Percentiles rank a stretch among this genome's conserved stretches.
These are phyloP conservation scores for Sturnus vulgaris DNA, from an alignment of 2,113 vertebrate species.

Conservation along the genomic window DNA sequence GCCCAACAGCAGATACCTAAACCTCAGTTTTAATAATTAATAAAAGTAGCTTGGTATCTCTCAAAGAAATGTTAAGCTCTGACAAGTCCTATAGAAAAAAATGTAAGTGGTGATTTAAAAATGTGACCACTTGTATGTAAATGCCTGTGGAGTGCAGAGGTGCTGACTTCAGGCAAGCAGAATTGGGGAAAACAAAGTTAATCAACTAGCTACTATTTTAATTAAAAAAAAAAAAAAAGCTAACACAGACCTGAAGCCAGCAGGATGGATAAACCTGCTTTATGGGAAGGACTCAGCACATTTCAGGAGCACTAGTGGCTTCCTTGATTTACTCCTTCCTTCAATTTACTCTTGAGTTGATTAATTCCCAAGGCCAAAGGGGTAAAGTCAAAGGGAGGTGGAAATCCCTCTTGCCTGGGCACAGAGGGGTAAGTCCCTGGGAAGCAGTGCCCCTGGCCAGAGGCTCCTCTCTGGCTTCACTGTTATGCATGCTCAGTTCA, in stretches of 20 bases:
- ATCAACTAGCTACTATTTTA: not conserved
- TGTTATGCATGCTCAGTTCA: constrained; percentile 42
- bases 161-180: not conserved
- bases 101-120: not conserved
- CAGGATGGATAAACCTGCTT: not conserved
- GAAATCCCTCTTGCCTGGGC: not conserved
- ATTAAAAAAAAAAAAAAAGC: not conserved
- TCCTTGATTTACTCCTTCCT: not conserved
- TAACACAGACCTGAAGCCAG: not conserved
- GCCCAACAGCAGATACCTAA: not conserved
- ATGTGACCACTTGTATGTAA: not conserved
- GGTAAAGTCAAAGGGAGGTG: not conserved
- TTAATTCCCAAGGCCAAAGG: not conserved
- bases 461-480: constrained; percentile 39
- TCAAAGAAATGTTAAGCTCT: not conserved
- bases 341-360: not conserved
- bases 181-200: not conserved
- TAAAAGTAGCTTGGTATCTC: not conserved
- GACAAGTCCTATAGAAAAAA: not conserved
- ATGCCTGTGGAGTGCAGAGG: not conserved
- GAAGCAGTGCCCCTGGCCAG: not conserved
- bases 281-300: not conserved
- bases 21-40: not conserved
- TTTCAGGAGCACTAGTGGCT: not conserved
- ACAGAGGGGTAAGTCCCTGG: not conserved